Percentiles rank a stretch among this genome's conserved stretches.
Evolutionary conservation across 53 echinoderm and acorn worm species (phyloP).

Genomic region (Stichopus horrens): DNA sequence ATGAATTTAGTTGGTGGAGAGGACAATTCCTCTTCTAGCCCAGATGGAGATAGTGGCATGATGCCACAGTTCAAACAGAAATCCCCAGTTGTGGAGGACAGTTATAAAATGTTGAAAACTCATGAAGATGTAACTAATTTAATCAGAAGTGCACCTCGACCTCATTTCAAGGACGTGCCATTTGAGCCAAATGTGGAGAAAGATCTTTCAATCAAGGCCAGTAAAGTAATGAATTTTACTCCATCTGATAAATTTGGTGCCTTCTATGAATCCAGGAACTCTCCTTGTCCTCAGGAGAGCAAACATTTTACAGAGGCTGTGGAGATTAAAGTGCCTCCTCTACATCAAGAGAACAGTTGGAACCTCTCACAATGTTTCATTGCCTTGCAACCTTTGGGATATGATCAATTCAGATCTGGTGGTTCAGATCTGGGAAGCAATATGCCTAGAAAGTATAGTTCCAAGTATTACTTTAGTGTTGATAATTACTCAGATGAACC

Average conservation of each 20-base stretch:
- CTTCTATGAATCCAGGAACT: slow-evolving; percentile 14
- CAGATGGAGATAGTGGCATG: background rate
- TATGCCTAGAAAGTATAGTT: slow-evolving; percentile 13
- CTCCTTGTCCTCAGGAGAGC: background rate
- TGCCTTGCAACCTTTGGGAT: background rate
- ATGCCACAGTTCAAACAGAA: background rate
- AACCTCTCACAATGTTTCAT: slow-evolving; percentile 2
- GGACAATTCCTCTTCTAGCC: background rate
- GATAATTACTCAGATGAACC: background rate
- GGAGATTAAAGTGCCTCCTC: slow-evolving; percentile 16
- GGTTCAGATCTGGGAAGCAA: background rate
- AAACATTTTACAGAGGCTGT: slow-evolving; percentile 2
- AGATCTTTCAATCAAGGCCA: slow-evolving; percentile 9
- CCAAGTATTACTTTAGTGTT: slow-evolving; percentile 41
- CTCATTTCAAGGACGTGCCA: background rate
- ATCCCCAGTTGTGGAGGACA: background rate
- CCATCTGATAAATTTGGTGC: slow-evolving; percentile 22
- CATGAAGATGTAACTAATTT: background rate
- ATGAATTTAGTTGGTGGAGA: slow-evolving; percentile 21
- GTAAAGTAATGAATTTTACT: background rate
- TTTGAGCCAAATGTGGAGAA: background rate
- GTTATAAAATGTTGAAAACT: background rate
- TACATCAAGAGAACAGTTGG: background rate
- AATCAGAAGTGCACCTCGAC: too few relatives aligned
- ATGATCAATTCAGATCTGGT: background rate